These are phyloP conservation scores for Rhizoglyphus robini DNA, from an alignment of 1,140 invertebrate species.

Conservation along the genomic window DNA sequence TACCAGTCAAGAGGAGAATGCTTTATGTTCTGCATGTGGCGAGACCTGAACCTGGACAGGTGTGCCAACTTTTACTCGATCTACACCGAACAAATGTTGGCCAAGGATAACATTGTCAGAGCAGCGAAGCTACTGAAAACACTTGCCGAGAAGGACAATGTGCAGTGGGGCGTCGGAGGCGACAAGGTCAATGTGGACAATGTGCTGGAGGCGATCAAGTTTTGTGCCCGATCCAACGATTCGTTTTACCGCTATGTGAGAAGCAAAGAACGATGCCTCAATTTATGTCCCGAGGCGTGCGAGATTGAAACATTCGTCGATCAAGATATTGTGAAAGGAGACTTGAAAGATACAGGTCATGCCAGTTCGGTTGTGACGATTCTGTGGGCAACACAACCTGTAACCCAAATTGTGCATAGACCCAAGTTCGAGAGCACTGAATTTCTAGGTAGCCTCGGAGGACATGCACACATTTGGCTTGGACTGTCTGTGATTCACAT, in stretches of 20 bases:
- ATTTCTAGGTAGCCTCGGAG: background rate
- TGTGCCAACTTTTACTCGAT: background rate
- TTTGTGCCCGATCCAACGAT: background rate
- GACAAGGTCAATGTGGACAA: background rate
- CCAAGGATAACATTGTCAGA: background rate
- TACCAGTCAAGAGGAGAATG: background rate
- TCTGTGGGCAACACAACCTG: background rate
- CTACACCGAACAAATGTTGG: background rate
- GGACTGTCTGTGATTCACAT: background rate
- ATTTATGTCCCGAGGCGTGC: background rate
- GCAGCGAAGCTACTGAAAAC: background rate
- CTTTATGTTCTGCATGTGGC: background rate
- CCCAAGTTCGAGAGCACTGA: too few species aligned
- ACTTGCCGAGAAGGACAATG: background rate
- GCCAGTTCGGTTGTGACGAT: too few species aligned
- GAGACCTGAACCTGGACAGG: background rate
- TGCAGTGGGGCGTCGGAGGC: too few species aligned
- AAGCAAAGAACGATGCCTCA: background rate
- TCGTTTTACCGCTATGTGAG: background rate
- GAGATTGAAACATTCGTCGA: background rate
- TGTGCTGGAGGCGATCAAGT: background rate
- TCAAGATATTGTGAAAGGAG: background rate
- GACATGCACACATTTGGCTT: slow-evolving; percentile 6
- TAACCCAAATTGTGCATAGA: background rate
- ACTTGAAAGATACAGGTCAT: too few species aligned